A percentile compares a stretch with the other conserved stretches of the same genome.
phyloP scores from a whole-genome alignment of 2,113 vertebrate species.

The Scortum barcoo region DNA sequence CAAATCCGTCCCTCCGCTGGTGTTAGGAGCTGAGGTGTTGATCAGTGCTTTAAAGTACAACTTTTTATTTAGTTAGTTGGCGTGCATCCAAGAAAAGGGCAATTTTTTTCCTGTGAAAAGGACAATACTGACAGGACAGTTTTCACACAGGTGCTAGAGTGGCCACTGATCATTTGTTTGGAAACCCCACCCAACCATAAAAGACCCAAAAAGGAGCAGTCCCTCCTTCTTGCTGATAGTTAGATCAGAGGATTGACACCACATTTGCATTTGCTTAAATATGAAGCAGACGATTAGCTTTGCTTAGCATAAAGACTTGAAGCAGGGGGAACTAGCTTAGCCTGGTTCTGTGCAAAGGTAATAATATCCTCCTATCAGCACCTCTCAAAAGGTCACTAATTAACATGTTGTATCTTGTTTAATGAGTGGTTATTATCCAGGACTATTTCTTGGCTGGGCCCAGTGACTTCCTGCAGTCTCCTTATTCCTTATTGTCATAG shows the following conservation, averaged over 20 bases:
- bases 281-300: too few relatives aligned
- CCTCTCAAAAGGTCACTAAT: background rate
- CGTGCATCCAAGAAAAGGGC: background rate
- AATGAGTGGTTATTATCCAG: background rate
- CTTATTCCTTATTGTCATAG: background rate
- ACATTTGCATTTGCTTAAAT: background rate
- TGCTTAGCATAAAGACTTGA: background rate
- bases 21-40: background rate
- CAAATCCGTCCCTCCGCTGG: background rate
- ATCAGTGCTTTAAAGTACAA: background rate
- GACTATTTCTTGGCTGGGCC: background rate
- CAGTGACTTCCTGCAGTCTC: background rate
- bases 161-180: background rate
- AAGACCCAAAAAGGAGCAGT: background rate
- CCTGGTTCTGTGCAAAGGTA: background rate
- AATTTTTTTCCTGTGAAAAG: constrained; percentile 5
- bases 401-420: background rate
- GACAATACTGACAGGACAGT: background rate
- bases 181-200: too few relatives aligned
- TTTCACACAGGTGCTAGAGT: background rate
- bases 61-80: background rate
- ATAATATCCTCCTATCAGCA: background rate
- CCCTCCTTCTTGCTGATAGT: background rate
- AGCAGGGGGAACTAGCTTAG: background rate
- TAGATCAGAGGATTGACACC: background rate